Percentiles rank a stretch among this genome's conserved stretches.
Evolutionary conservation across 2,113 vertebrate species (phyloP).

Genomic region (Hymenochirus boettgeri): DNA sequence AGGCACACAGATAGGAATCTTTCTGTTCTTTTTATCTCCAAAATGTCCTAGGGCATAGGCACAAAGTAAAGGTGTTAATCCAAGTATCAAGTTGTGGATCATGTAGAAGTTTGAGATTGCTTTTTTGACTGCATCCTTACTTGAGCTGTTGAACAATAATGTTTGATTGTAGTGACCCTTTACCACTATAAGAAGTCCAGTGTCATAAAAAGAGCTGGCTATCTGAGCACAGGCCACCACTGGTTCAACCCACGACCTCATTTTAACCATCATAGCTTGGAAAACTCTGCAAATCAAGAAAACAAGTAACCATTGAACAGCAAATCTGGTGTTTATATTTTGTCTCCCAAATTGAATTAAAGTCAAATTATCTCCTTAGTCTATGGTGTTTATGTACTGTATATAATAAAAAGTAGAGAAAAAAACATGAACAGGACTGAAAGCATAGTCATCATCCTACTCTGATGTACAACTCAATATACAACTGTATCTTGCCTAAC

Average conservation of each 20-base stretch:
- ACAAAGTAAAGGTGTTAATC: conserved; percentile 72
- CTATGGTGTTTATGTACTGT: no score
- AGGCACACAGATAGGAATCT: conserved; percentile 69
- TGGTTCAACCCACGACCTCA: conserved; percentile 62
- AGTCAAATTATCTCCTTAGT: no score
- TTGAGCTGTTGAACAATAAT: not conserved
- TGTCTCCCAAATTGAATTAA: no score
- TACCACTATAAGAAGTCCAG: conserved; percentile 77
- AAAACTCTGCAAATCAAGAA: no score
- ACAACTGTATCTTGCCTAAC: no score
- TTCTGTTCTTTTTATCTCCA: conserved; percentile 75
- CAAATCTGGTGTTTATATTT: no score
- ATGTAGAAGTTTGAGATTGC: conserved; percentile 85
- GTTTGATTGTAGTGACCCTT: conserved; percentile 62
- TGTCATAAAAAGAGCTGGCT: conserved; percentile 78
- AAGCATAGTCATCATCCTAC: no score
- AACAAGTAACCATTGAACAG: no score
- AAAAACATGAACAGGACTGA: no score
- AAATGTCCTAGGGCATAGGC: conserved; percentile 75
- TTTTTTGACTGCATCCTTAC: conserved; percentile 66
- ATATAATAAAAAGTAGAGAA: no score
- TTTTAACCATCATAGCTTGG: conserved; percentile 28
- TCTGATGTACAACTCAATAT: no score
- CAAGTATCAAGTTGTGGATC: conserved; percentile 72
- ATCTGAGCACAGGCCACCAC: conserved; percentile 70